A percentile compares a stretch with the other conserved stretches of the same genome.
These are phyloP conservation scores for Amphiprion percula DNA, from an alignment of 2,113 vertebrate species.

Conservation along the genomic window DNA sequence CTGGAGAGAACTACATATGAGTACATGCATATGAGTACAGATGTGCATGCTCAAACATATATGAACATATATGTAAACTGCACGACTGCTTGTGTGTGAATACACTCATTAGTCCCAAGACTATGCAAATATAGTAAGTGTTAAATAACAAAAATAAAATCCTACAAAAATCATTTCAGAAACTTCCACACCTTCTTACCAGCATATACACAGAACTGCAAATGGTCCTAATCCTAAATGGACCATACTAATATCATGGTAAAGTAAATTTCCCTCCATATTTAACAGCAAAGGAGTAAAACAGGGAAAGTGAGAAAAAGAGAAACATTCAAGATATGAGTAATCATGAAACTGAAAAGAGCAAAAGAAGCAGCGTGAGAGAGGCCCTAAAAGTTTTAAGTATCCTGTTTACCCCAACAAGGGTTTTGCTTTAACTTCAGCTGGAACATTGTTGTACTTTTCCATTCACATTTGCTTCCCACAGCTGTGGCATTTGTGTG, in stretches of 20 bases:
- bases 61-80: neutral
- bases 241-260: constrained; percentile 74
- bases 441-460: constrained; percentile 60
- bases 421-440: constrained; percentile 63
- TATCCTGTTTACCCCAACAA: constrained; percentile 62
- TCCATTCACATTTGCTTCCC: constrained; percentile 55
- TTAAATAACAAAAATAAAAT: constrained; percentile 1
- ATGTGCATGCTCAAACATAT: constrained; percentile 1
- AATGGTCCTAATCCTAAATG: constrained; percentile 70
- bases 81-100: no score
- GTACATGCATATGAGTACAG: constrained; percentile 52
- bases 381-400: constrained; percentile 33
- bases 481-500: constrained; percentile 46
- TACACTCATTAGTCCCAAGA: no score
- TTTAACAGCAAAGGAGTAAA: constrained; percentile 24
- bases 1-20: constrained; percentile 69
- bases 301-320: constrained; percentile 46
- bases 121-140: neutral
- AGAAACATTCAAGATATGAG: constrained; percentile 44
- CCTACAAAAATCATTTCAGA: constrained; percentile 10
- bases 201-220: constrained; percentile 63
- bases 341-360: constrained; percentile 30
- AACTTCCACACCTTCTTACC: constrained; percentile 21
- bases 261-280: constrained; percentile 39
- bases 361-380: constrained; percentile 10